Conservation (phyloP, 2,113 vertebrate genomes). For the Hypanus sabinus region DNA sequence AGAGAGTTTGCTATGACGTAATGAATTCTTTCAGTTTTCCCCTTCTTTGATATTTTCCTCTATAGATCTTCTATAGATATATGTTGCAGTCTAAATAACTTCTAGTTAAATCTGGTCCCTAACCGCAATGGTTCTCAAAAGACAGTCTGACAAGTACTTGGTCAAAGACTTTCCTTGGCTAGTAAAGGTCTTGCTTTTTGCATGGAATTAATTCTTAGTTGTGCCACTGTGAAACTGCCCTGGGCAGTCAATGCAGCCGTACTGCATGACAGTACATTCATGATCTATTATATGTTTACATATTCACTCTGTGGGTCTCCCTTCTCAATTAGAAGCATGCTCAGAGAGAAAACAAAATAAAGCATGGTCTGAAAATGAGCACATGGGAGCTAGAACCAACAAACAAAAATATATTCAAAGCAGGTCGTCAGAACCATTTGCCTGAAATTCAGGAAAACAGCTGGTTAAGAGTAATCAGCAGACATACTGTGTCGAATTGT, state of each 20-base stretch:
- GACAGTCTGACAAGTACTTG: background rate
- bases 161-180: background rate
- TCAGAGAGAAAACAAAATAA: background rate
- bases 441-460: conserved; percentile 26
- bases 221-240: background rate
- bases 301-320: background rate
- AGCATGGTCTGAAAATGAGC: background rate
- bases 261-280: background rate
- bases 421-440: background rate
- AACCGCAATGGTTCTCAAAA: background rate
- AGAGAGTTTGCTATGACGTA: too few relatives aligned
- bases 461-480: conserved; percentile 25
- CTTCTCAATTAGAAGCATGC: conserved; percentile 1
- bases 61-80: too few relatives aligned
- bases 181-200: background rate
- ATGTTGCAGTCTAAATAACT: background rate
- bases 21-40: too few relatives aligned
- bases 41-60: too few relatives aligned
- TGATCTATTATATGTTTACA: background rate
- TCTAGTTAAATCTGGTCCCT: background rate
- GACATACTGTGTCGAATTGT: background rate
- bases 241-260: background rate
- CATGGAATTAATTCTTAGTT: background rate
- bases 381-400: background rate
- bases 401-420: conserved; percentile 8